phyloP scores from a whole-genome alignment of 2,797 vertebrate genomes.

The Apogon talboti region DNA sequence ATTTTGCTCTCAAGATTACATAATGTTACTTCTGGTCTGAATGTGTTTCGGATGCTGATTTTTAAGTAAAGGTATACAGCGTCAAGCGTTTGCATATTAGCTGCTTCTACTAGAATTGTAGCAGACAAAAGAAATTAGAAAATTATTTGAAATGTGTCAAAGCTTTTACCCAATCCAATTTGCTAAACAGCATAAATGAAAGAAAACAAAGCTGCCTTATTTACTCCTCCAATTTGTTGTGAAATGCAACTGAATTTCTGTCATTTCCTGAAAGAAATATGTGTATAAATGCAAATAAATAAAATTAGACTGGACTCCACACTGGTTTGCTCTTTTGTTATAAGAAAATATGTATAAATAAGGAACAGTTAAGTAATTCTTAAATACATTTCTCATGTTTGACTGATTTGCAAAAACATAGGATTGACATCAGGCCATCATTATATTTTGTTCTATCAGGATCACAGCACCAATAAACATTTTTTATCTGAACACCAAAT shows the following conservation, averaged over 20 bases:
- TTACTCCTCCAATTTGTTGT: slow-evolving; percentile 11
- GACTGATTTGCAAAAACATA: background rate
- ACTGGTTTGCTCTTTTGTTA: background rate
- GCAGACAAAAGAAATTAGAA: background rate
- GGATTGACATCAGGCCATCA: too few relatives aligned
- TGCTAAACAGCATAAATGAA: background rate
- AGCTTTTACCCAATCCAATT: background rate
- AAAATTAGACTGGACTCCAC: too few relatives aligned
- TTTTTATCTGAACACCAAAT: background rate
- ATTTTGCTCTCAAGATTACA: background rate
- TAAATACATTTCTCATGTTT: background rate
- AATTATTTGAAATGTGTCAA: slow-evolving; percentile 14
- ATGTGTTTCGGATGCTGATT: background rate
- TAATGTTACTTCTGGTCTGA: background rate
- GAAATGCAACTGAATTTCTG: slow-evolving; percentile 8
- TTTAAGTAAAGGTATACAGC: background rate
- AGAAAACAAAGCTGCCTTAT: background rate
- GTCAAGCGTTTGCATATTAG: background rate
- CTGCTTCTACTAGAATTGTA: background rate
- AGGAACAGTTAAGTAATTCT: background rate
- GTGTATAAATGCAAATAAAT: background rate
- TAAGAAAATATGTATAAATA: background rate
- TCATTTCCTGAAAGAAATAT: slow-evolving; percentile 3
- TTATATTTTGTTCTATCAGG: background rate
- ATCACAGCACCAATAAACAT: slow-evolving; percentile 8